Conservation (phyloP, 2,888 invertebrate species). For the Eupithecia pulchellata region DNA sequence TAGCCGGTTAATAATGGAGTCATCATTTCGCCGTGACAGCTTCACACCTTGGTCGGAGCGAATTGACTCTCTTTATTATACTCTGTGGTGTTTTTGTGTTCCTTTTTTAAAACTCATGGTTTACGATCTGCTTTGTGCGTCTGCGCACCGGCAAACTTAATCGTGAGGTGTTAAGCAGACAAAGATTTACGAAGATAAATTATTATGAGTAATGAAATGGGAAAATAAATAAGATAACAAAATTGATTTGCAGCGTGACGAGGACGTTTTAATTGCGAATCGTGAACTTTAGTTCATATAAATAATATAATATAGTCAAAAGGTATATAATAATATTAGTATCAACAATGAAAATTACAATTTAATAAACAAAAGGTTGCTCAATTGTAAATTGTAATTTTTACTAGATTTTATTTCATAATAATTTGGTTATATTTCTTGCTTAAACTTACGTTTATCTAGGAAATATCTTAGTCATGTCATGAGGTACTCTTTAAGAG, state of each 20-base stretch:
- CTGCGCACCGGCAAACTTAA: constrained; percentile 53
- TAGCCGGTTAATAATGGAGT: constrained; percentile 82
- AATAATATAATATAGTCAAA: too few species aligned
- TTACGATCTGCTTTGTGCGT: constrained; percentile 74
- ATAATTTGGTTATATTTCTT: too few species aligned
- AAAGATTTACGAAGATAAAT: constrained; percentile 68
- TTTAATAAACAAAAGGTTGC: too few species aligned
- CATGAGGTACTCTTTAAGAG: too few species aligned
- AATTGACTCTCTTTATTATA: constrained; percentile 79
- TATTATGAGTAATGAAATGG: constrained; percentile 67
- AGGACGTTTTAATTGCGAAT: constrained; percentile 32
- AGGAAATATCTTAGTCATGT: too few species aligned
- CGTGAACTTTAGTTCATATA: neutral
- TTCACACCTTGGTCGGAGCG: constrained; percentile 81
- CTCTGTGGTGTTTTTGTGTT: constrained; percentile 57
- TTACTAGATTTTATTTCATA: too few species aligned
- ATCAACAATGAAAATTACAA: too few species aligned
- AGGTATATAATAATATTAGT: too few species aligned
- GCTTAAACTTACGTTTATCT: too few species aligned
- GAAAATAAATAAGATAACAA: constrained; percentile 71
- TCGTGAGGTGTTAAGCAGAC: constrained; percentile 76
- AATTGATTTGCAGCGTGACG: constrained; percentile 53
- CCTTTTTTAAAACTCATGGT: constrained; percentile 61
- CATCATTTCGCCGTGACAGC: constrained; percentile 82
- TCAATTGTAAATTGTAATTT: too few species aligned